Evolutionary conservation across 2,797 vertebrate species (phyloP), one percentile per base, ranked within the genome.

Genomic region (Luscinia luscinia): DNA sequence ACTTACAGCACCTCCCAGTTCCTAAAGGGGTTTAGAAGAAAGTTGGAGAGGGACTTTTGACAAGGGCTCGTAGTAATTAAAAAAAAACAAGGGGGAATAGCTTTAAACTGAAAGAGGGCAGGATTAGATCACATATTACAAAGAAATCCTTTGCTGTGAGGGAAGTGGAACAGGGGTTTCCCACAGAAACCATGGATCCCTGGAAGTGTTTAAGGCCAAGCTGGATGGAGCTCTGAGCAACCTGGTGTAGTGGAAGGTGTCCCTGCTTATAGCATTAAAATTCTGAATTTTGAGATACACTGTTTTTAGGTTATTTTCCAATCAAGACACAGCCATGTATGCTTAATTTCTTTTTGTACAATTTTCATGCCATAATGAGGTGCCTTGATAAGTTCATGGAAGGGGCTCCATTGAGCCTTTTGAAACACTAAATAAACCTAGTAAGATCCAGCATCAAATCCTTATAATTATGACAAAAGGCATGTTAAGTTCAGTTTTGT

Each of bases 401-500:
- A 91, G 41, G 52, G 64, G 22, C 67, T 90, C 52, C 85, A 54
- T 34, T 8, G 22, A 95, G 38, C 57, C 59, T 81, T 91, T 70
- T 51, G 69, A 94, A 96, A 91, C 57, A 84, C 83, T 82, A 86
- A 88, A 90, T 88, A 94, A 92, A 90, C 75, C 55, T 61, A 63
- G 51, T 74, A 84, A 86, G 36, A 86, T 78, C 76, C 73, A 88
- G 83, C 45, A 95, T 82, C 48, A 94, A 86, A 59, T 76, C 38
- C 69, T 81, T 91, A 81, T 90, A 96, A 95, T 89, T 86, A 76
- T 59, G 67, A 82, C 40, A 73, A 93, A 95, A 94, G 88, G 52
- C 38, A 76, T 38, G 76, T 74, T 90, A 81, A 93, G 73, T 91
- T 91, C 59, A 88, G 51, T 76, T 91, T 94, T 94, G 66, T 94